phyloP scores from a whole-genome alignment of 2,113 vertebrate species.

The Acanthisitta chloris region DNA sequence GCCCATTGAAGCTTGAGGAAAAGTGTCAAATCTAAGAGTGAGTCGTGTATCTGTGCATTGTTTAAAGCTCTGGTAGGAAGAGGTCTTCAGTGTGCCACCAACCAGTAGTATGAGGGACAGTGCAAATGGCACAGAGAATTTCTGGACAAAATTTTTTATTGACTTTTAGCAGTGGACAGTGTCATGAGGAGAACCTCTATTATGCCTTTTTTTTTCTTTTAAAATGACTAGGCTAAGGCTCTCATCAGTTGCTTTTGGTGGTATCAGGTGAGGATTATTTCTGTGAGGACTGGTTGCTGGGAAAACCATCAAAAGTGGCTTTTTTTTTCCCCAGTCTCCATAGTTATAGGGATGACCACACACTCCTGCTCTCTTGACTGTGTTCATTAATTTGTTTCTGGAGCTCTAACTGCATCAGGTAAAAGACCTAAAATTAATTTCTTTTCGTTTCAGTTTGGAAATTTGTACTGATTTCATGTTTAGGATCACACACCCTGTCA shows the following conservation, averaged over 20 bases:
- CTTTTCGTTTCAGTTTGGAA: neutral
- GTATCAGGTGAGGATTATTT: neutral
- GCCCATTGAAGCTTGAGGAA: constrained; percentile 15
- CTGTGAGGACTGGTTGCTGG: neutral
- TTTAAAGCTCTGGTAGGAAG: constrained; percentile 19
- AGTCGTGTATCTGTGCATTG: neutral
- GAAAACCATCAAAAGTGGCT: neutral
- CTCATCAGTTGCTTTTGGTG: neutral
- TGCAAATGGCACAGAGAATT: neutral
- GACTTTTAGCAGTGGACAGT: neutral
- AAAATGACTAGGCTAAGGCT: neutral
- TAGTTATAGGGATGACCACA: neutral
- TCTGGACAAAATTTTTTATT: neutral
- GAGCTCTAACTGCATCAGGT: neutral
- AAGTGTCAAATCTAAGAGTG: constrained; percentile 36
- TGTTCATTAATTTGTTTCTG: neutral
- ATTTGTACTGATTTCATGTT: neutral
- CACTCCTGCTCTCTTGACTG: neutral
- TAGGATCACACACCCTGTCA: neutral
- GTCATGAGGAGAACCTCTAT: neutral
- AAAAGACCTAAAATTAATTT: neutral
- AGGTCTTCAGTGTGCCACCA: neutral
- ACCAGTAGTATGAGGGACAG: neutral
- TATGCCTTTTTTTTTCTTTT: neutral
- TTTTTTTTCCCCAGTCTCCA: neutral